Conservation (phyloP, 2,888 invertebrate genomes). For the Dolichopus griseipennis region DNA sequence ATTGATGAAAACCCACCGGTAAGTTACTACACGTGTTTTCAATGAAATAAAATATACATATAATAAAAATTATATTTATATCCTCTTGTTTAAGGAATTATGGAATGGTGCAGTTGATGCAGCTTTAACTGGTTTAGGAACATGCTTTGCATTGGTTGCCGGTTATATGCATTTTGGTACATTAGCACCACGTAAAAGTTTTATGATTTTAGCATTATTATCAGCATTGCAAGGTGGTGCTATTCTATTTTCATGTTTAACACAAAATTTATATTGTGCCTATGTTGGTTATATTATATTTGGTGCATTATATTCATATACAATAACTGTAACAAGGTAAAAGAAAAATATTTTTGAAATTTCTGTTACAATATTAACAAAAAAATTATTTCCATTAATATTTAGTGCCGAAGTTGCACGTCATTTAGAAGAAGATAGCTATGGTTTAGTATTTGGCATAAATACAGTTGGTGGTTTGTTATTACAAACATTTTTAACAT, state of each 20-base stretch:
- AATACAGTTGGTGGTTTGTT: slow-evolving; percentile 74
- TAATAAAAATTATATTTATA: too few relatives aligned
- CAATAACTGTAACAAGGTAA: slow-evolving; percentile 43
- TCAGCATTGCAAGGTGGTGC: slow-evolving; percentile 47
- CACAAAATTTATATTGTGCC: slow-evolving; percentile 52
- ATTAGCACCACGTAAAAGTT: slow-evolving; percentile 31
- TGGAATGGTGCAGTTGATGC: slow-evolving; percentile 71
- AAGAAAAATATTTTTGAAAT: too few relatives aligned
- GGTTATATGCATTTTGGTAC: slow-evolving; percentile 27
- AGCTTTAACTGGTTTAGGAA: slow-evolving; percentile 54
- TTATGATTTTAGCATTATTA: slow-evolving; percentile 38
- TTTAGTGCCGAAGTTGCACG: slow-evolving; percentile 79
- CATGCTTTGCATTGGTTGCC: slow-evolving; percentile 47
- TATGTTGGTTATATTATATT: slow-evolving; percentile 63
- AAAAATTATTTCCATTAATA: slow-evolving; percentile 18
- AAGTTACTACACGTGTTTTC: neutral
- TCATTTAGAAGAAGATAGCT: slow-evolving; percentile 70
- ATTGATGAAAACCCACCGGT: slow-evolving; percentile 40
- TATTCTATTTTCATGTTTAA: slow-evolving; percentile 46
- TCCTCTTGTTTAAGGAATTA: slow-evolving; percentile 8
- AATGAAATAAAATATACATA: neutral
- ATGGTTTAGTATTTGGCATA: slow-evolving; percentile 82
- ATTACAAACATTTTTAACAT: slow-evolving; percentile 69
- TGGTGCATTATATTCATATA: slow-evolving; percentile 64
- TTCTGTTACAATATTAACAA: neutral